Base-by-base conservation (phyloP, 1,140 invertebrate genomes). In the Nymphalis io region DNA sequence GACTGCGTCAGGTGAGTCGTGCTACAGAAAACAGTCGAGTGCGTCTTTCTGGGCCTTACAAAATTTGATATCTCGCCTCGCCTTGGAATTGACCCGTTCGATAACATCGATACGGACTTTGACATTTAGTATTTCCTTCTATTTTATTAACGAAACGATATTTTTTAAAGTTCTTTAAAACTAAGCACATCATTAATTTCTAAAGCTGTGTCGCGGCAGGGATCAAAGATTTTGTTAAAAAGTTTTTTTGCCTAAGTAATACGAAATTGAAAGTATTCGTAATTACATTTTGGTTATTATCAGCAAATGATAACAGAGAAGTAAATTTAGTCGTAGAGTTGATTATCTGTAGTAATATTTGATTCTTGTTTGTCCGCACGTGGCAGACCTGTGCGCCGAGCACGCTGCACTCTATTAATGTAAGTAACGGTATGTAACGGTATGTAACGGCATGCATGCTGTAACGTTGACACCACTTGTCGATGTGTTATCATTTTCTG, bases 401-500 rank as follows among this genome's bases (percentile, higher is more conserved):
- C 76, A 74, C 79, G 72, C 80, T 74, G 77, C 82, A 72, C 76
- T 70, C 68, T 84, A 72, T 71, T 72, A 79, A 83, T 79, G 88
- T 90, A 85, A 89, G 88, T 90, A 88, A 76, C 74, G 76, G 79
- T 60, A 62, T 83, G 87, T n/a, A n/a, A 83, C 80, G 74, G 88
- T 90, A 85, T 88, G 88, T 90, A 88, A 76, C 74, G 76, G 79
- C 59, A 62, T 83, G 87, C 83, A 87, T 84, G 82, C 62, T 64
- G 20, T 55, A 48, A 51, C 62, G 66, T 64, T 69, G 46, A 74
- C 68, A 64, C 70, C 77, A 80, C 74, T 70, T 51, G 61, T 70
- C 60, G 51, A 67, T 81, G 85, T 87, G 87, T 89, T 89, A 88
- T 89, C 87, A 87, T 88, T 88, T 85, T 61, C 80, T 85, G 85